Base-by-base conservation (phyloP, 2,888 invertebrate species). In the Unio delphinus region DNA sequence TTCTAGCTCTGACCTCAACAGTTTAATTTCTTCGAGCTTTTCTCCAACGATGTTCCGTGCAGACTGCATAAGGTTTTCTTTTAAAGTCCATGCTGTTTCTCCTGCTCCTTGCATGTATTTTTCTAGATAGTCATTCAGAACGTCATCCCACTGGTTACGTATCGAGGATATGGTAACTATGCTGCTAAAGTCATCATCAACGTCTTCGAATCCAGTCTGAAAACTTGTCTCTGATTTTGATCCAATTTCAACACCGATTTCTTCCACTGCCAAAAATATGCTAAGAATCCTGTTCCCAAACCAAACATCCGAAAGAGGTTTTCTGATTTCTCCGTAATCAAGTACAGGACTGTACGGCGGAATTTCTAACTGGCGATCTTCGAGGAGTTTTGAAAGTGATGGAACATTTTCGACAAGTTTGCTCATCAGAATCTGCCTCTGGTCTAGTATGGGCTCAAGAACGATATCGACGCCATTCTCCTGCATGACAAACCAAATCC, bases 101-200 rank as follows among this genome's bases (percentile, higher is more conserved):
- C 57, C 59, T 65, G 75, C 62, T 26, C 69, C 70, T 30, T 70
- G 69, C n/a, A 68, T 66, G 18, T 73, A 73, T 59, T 71, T 64
- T 26, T 73, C 69, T 26, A 75, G 56, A 56, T 62, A 67, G 5
- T 67, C 61, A 17, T 71, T 68, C 23, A 75, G 59, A 1, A 68
- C 56, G 54, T 75, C 73, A 45, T 75, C 75, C 73, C 73, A 73
- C 55, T 73, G 64, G 55, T 71, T 73, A 20, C 63, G 61, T 20
- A 75, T 75, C 11, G 73, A 73, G n/a, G 73, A 69, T 20, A 75
- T 61, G n/a, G 69, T 75, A 20, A 73, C 75, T 59, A 75, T 75
- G 60, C 73, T 73, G 8, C 70, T 70, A 34, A 62, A 30, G 23
- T 66, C 61, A 56, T 72, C 71, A 55, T 11, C n/a, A n/a, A 45